phyloP scores from a whole-genome alignment of 2,888 invertebrate species.

The Thymelicus sylvestris region DNA sequence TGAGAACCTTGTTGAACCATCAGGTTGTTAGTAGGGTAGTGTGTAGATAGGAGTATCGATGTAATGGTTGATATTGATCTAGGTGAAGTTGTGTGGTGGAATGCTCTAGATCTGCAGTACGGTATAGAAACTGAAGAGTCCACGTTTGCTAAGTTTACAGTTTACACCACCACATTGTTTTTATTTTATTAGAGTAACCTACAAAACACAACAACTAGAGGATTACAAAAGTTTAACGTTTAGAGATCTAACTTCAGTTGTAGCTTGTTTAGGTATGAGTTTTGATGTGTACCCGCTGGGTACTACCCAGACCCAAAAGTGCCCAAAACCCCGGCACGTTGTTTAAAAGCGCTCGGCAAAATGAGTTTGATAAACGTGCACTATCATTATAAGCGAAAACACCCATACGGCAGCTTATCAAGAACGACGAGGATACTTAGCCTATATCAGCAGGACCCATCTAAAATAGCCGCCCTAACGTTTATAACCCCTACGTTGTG shows the following conservation, averaged over 20 bases:
- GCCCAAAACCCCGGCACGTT: not conserved
- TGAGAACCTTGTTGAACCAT: not conserved
- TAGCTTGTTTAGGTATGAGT: not conserved
- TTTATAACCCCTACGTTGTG: constrained; percentile 27
- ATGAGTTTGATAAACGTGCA: constrained; percentile 25
- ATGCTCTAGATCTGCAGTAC: too few species aligned
- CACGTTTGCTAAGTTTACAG: too few species aligned
- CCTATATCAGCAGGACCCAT: constrained; percentile 28
- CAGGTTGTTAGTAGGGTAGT: not conserved
- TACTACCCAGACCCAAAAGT: constrained; percentile 21
- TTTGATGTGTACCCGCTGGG: not conserved
- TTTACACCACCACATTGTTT: not conserved
- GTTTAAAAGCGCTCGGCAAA: constrained; percentile 19
- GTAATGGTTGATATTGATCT: not conserved
- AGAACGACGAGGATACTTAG: constrained; percentile 22
- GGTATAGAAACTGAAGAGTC: not conserved
- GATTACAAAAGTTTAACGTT: too few species aligned
- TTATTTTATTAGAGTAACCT: not conserved
- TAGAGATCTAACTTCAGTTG: not conserved
- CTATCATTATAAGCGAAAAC: constrained; percentile 23
- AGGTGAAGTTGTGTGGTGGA: not conserved
- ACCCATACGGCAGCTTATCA: constrained; percentile 32
- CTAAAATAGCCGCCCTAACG: constrained; percentile 28
- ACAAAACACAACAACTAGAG: too few species aligned
- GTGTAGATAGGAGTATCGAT: not conserved